Evolutionary conservation across 2,888 invertebrate genomes (phyloP).

Genomic region (Andrena bicolor): DNA sequence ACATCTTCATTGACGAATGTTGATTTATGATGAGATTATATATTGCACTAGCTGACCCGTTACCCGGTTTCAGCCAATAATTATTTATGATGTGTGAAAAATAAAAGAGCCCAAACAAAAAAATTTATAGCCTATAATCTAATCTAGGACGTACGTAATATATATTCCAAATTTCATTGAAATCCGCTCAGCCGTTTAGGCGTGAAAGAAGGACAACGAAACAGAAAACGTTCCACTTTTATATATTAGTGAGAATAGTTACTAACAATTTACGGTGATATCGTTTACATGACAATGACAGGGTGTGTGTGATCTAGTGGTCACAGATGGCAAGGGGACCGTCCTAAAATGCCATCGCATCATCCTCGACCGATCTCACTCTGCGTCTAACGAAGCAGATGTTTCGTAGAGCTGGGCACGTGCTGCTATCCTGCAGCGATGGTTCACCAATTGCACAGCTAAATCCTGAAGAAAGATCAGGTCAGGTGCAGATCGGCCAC

Average conservation of each 20-base stretch:
- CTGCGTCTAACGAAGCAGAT: slow-evolving; percentile 63
- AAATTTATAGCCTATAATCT: too few species aligned
- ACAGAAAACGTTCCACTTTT: too few species aligned
- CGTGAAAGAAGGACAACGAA: too few species aligned
- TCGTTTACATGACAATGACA: slow-evolving; percentile 27
- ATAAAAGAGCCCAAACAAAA: too few species aligned
- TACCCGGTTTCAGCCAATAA: too few species aligned
- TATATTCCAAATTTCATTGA: too few species aligned
- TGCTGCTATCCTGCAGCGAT: slow-evolving; percentile 48
- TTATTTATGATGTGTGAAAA: too few species aligned
- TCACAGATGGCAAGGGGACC: slow-evolving; percentile 37
- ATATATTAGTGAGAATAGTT: too few species aligned
- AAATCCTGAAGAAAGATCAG: slow-evolving; percentile 61
- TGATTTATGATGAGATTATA: neutral
- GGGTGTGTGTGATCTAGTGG: slow-evolving; percentile 5
- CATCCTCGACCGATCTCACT: slow-evolving; percentile 28
- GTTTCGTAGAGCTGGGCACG: slow-evolving; percentile 63
- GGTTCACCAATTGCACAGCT: slow-evolving; percentile 47
- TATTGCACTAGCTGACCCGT: too few species aligned
- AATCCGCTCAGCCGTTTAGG: too few species aligned
- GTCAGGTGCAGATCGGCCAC: slow-evolving; percentile 73
- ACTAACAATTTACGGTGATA: neutral
- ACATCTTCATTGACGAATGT: too few species aligned
- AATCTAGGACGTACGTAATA: too few species aligned
- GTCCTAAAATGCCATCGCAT: slow-evolving; percentile 39